Evolutionary conservation across 2,113 vertebrate genomes (phyloP).

Genomic region (Sinocyclocheilus anophthalmus): DNA sequence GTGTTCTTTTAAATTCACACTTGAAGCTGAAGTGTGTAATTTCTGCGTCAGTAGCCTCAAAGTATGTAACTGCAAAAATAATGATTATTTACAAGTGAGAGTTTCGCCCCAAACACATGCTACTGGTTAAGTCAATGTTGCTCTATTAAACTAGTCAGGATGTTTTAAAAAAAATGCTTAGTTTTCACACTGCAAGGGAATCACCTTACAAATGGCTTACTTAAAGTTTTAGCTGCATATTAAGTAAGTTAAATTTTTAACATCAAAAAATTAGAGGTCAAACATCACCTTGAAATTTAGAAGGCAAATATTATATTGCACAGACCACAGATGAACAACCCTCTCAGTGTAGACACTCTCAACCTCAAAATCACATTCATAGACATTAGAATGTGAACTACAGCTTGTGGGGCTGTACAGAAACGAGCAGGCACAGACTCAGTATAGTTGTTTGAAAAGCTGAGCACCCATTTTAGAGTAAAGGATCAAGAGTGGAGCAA

Average conservation of each 20-base stretch:
- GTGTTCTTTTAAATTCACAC: slow-evolving; percentile 5
- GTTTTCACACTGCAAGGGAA: not conserved
- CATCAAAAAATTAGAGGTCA: not conserved
- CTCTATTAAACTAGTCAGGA: too few species aligned
- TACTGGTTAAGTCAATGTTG: too few species aligned
- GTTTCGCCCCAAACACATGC: not conserved
- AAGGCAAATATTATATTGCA: too few species aligned
- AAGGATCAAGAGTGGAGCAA: not conserved
- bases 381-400: slow-evolving; percentile 1
- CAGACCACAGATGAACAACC: not conserved
- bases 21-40: slow-evolving; percentile 11
- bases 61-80: not conserved
- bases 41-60: not conserved
- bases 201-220: not conserved
- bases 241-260: not conserved
- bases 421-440: not conserved
- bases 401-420: not conserved
- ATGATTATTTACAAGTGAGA: not conserved
- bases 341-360: not conserved
- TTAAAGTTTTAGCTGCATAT: too few species aligned
- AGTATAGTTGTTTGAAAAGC: not conserved
- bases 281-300: not conserved
- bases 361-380: slow-evolving; percentile 16
- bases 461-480: slow-evolving; percentile 3
- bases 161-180: too few species aligned